Percentiles rank a stretch among this genome's conserved stretches.
Evolutionary conservation across 2,888 invertebrate species (phyloP).

Genomic region (Tenodera sinensis): DNA sequence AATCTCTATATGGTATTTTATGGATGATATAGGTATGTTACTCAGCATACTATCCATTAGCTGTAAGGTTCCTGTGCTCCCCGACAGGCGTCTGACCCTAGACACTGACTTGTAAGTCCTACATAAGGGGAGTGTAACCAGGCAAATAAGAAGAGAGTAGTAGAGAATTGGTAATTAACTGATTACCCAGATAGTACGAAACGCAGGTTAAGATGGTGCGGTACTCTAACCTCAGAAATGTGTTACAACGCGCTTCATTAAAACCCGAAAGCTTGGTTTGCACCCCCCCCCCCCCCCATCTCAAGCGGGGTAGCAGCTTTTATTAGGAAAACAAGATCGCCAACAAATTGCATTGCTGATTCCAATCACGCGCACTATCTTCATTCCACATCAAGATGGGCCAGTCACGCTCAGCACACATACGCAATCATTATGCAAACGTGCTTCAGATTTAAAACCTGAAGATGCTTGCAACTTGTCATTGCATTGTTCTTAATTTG

Average conservation of each 20-base stretch:
- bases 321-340: constrained; percentile 8
- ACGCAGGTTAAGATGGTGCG: background rate
- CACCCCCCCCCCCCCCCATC: background rate
- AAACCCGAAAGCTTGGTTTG: background rate
- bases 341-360: constrained; percentile 7
- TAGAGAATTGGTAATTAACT: too few relatives aligned
- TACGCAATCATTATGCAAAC: background rate
- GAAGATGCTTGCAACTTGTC: background rate
- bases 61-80: too few relatives aligned
- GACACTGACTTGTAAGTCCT: too few relatives aligned
- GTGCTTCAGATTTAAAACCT: background rate
- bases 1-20: too few relatives aligned
- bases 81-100: too few relatives aligned
- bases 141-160: too few relatives aligned
- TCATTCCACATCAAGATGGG: background rate
- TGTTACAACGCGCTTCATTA: constrained; percentile 1
- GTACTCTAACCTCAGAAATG: background rate
- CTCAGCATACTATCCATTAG: too few relatives aligned
- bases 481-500: background rate
- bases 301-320: background rate
- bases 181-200: background rate
- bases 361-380: background rate
- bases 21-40: too few relatives aligned
- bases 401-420: background rate
- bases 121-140: too few relatives aligned